Evolutionary conservation across 2,888 invertebrate genomes (phyloP).

Genomic region (Andrena flavipes): DNA sequence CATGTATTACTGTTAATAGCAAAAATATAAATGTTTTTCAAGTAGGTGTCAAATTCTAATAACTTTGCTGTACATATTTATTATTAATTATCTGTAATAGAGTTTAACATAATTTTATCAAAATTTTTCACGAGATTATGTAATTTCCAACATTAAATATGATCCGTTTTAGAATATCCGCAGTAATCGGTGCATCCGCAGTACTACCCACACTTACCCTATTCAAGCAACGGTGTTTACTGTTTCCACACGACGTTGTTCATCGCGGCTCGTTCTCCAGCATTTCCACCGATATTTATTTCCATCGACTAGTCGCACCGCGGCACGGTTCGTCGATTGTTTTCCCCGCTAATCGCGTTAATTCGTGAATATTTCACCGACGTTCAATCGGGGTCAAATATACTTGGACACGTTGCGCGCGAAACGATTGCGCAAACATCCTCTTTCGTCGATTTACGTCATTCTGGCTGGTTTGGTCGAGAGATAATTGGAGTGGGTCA

Average conservation of each 20-base stretch:
- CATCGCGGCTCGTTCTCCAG: background rate
- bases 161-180: too few species aligned
- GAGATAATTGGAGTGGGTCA: too few species aligned
- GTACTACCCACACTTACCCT: too few species aligned
- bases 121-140: too few species aligned
- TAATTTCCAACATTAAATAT: too few species aligned
- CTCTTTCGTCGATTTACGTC: slow-evolving; percentile 14
- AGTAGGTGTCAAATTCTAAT: too few species aligned
- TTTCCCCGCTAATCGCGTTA: background rate
- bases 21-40: too few species aligned
- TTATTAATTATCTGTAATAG: too few species aligned
- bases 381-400: slow-evolving; percentile 22
- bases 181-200: too few species aligned
- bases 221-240: background rate
- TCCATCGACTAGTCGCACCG: slow-evolving; percentile 8
- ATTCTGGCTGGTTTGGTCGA: background rate
- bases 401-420: background rate
- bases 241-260: background rate
- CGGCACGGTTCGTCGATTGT: slow-evolving; percentile 7
- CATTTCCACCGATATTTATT: background rate
- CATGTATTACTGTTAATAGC: too few species aligned
- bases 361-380: slow-evolving; percentile 8
- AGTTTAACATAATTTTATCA: too few species aligned
- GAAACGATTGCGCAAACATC: slow-evolving; percentile 5
- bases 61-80: too few species aligned